Base-by-base conservation (phyloP, 2,113 vertebrate genomes). In the Xenotilapia longispinis region DNA sequence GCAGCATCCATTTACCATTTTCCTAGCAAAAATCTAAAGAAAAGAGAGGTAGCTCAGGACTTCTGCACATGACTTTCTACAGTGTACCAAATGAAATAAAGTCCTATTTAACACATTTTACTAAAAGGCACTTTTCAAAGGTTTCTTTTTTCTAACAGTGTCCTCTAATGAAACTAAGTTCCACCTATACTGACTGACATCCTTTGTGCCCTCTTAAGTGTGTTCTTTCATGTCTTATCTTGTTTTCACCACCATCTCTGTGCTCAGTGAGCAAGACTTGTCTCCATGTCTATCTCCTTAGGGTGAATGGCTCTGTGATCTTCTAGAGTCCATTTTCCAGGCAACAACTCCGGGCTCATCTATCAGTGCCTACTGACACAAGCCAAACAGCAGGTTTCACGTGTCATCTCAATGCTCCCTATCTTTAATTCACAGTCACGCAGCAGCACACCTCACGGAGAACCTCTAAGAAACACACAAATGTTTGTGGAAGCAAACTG, bases 321-420 rank as follows among this genome's bases (percentile, higher is more conserved):
- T 91, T 87, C 40, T 9, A 21, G 55, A 91, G 75, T 90, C 87
- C 82, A 86, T 91, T 88, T 91, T 85, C 60, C 63, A 81, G 63
- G 51, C 2, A 17, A 9, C 78, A 78, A 53, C 82, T 86, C 87
- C 15, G 7, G 42, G 80, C 86, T 94, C 87, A 81, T 93, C 84
- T 87, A 90, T 93, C 89, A 93, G 13, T 82, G 83, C 82, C 84
- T 85, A 87, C 89, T 88, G 89, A 91, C 86, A 92, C 73, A n/a
- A 58, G 38, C 85, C 86, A 80, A 85, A 84, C 40, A 68, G 82
- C 78, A 68, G 89, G 82, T 87, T 87, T 85, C 57, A 47, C 68
- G 6, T 5, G 4, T 45, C 17, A 2, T 86, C 78, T 70, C 73
- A 45, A 26, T 21, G 57, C 54, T 51, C 53, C 53, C 79, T 36